These are phyloP conservation scores for Falcaria lacertinaria DNA, from an alignment of 2,888 invertebrate genomes.

Conservation along the genomic window DNA sequence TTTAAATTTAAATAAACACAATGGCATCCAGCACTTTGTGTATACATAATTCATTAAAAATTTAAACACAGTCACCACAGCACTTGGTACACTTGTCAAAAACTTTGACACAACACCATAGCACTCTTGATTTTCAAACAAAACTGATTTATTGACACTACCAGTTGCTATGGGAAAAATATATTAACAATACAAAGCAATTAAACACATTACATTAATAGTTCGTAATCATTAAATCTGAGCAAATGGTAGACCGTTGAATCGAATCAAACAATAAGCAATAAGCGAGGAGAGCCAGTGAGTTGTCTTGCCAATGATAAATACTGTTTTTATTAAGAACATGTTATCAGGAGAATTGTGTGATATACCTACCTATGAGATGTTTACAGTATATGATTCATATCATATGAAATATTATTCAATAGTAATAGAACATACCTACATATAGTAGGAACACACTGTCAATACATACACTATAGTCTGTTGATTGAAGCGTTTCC, in stretches of 20 bases:
- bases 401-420: conserved; percentile 32
- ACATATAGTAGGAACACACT: too few species aligned
- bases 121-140: conserved; percentile 51
- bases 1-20: conserved; percentile 31
- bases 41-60: conserved; percentile 35
- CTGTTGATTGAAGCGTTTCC: conserved; percentile 1
- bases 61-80: conserved; percentile 28
- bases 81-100: conserved; percentile 51
- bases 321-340: conserved; percentile 48
- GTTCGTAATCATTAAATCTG: not conserved
- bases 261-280: conserved; percentile 24
- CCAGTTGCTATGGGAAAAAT: not conserved
- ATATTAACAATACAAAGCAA: not conserved
- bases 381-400: conserved; percentile 50
- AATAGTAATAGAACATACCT: conserved; percentile 13
- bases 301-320: conserved; percentile 30
- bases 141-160: conserved; percentile 7
- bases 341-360: conserved; percentile 48
- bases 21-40: conserved; percentile 21
- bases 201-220: not conserved
- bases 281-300: conserved; percentile 27
- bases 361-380: conserved; percentile 31
- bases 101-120: conserved; percentile 40
- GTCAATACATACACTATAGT: conserved; percentile 19
- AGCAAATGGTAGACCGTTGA: conserved; percentile 9